Evolutionary conservation across 2,888 invertebrate genomes (phyloP).

Genomic region (Sycophila texana): DNA sequence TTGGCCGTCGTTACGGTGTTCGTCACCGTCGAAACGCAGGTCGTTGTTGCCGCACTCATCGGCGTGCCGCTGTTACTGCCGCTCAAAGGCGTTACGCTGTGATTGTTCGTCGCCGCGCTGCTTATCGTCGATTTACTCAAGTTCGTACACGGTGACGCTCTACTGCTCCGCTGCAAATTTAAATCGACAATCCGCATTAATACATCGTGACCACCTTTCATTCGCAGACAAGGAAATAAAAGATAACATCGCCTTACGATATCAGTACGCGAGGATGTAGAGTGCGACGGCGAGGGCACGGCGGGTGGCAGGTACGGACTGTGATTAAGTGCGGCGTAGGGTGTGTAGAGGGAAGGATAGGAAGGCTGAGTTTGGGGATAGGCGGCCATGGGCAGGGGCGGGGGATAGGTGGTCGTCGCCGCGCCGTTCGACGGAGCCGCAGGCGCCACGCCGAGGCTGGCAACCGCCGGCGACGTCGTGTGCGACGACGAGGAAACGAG

Average conservation of each 20-base stretch:
- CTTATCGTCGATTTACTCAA: slow-evolving; percentile 70
- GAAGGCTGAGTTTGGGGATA: slow-evolving; percentile 76
- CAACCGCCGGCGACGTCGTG: slow-evolving; percentile 74
- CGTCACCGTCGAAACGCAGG: slow-evolving; percentile 74
- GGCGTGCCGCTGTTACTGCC: slow-evolving; percentile 67
- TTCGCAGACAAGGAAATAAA: background rate
- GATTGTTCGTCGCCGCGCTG: slow-evolving; percentile 62
- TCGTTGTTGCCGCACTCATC: slow-evolving; percentile 72
- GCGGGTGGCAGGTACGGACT: slow-evolving; percentile 83
- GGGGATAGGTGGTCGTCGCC: slow-evolving; percentile 71
- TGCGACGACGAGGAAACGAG: slow-evolving; percentile 73
- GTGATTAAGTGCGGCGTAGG: slow-evolving; percentile 85
- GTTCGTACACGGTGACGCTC: slow-evolving; percentile 73
- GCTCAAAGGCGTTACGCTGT: slow-evolving; percentile 55
- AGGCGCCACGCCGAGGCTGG: slow-evolving; percentile 79
- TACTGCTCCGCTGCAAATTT: slow-evolving; percentile 69
- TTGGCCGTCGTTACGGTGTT: slow-evolving; percentile 75
- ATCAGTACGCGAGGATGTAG: slow-evolving; percentile 81
- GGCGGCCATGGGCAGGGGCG: slow-evolving; percentile 73
- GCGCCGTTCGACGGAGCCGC: slow-evolving; percentile 78
- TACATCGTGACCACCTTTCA: background rate
- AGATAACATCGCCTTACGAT: slow-evolving; percentile 76
- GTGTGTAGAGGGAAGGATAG: slow-evolving; percentile 86
- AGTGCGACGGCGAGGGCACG: slow-evolving; percentile 78
- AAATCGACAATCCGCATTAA: background rate